Evolutionary conservation across 2,797 vertebrate genomes (phyloP).

Genomic region (Gephyroberyx darwinii): DNA sequence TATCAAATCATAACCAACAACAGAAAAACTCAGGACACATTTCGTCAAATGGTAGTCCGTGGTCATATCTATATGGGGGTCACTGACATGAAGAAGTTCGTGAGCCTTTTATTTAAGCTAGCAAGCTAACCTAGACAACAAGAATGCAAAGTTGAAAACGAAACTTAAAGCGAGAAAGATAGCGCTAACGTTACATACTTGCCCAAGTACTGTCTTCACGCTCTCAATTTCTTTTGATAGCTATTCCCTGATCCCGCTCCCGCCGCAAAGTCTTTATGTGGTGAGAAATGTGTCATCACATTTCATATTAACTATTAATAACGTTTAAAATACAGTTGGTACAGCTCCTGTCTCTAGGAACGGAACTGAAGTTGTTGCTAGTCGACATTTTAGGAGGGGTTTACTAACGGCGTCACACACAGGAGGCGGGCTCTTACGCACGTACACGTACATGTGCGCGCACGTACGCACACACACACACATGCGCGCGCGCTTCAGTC

Average conservation of each 20-base stretch:
- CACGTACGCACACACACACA: too few species aligned
- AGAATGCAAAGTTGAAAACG: constrained; percentile 43
- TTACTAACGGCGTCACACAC: background rate
- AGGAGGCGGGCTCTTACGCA: background rate
- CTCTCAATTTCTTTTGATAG: background rate
- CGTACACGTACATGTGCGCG: too few species aligned
- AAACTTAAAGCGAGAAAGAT: constrained; percentile 47
- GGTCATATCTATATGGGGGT: background rate
- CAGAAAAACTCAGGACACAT: too few species aligned
- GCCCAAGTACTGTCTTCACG: background rate
- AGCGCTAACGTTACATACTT: constrained; percentile 3
- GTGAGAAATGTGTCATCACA: too few species aligned
- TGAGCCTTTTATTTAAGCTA: background rate
- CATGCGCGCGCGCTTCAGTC: too few species aligned
- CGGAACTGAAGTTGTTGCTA: background rate
- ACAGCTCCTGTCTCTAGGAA: background rate
- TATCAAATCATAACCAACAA: too few species aligned
- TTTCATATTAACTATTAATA: background rate
- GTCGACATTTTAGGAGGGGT: constrained; percentile 16
- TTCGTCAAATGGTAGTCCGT: accelerated
- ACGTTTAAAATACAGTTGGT: background rate
- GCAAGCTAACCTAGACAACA: background rate
- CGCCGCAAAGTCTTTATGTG: accelerated
- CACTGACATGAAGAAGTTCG: background rate
- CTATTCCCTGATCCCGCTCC: background rate